These are phyloP conservation scores for Drosophila prostipennis DNA, from an alignment of 2,888 invertebrate genomes.

Conservation along the genomic window DNA sequence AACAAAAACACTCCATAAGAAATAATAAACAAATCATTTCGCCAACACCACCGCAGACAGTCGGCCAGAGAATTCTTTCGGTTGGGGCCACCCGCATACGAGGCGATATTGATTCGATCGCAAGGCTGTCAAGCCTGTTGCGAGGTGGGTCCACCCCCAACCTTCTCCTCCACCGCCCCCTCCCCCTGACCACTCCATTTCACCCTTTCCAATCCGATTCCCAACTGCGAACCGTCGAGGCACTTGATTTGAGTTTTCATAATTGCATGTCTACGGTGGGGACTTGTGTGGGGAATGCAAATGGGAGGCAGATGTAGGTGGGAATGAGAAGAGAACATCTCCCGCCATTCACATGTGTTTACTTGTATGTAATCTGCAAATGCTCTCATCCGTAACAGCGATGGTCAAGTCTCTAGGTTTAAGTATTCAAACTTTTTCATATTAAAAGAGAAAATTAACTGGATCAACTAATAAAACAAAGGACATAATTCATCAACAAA, in stretches of 20 bases:
- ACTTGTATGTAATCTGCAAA: constrained; percentile 15
- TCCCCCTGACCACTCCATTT: background rate
- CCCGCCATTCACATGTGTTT: constrained; percentile 5
- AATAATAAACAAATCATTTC: constrained; percentile 77
- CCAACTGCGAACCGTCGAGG: constrained; percentile 59
- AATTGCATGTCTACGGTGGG: constrained; percentile 63
- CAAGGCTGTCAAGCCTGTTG: constrained; percentile 54
- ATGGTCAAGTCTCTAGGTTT: background rate
- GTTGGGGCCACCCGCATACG: constrained; percentile 67
- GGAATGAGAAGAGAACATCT: background rate
- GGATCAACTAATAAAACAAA: too few relatives aligned
- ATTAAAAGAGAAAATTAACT: too few relatives aligned
- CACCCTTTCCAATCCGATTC: constrained; percentile 2
- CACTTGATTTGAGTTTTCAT: constrained; percentile 73
- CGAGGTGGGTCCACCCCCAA: constrained; percentile 44
- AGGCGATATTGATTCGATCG: constrained; percentile 72
- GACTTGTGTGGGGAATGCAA: constrained; percentile 31
- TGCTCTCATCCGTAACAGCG: constrained; percentile 4
- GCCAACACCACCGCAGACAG: constrained; percentile 27
- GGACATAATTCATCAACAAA: too few relatives aligned
- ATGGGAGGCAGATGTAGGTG: constrained; percentile 12
- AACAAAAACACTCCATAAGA: constrained; percentile 80
- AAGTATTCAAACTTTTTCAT: too few relatives aligned
- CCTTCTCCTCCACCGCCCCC: background rate
- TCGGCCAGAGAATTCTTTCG: constrained; percentile 29